phyloP scores from a whole-genome alignment of 2,113 vertebrate species.

The Apus apus region DNA sequence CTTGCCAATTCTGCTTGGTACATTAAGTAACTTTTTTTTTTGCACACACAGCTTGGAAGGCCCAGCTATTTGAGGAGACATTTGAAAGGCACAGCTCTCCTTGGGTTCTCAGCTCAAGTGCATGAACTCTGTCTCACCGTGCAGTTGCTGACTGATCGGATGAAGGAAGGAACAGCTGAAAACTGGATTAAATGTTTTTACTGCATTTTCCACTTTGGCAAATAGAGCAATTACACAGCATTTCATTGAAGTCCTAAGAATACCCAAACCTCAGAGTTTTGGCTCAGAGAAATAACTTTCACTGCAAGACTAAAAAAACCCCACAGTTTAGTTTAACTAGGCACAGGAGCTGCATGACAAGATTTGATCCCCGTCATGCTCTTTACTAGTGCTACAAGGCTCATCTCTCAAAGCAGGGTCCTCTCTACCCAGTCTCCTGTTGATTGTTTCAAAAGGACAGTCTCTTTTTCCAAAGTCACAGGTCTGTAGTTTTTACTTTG shows the following conservation, averaged over 20 bases:
- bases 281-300: background rate
- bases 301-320: background rate
- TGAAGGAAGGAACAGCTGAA: conserved; percentile 15
- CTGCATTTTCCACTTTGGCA: conserved; percentile 2
- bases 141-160: background rate
- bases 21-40: background rate
- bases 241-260: background rate
- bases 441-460: background rate
- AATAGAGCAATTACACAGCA: background rate
- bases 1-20: background rate
- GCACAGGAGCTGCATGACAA: background rate
- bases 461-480: background rate
- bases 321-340: background rate
- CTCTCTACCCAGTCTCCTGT: background rate
- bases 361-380: background rate
- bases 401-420: background rate
- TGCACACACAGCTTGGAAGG: background rate
- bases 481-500: background rate
- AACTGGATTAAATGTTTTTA: conserved; percentile 23
- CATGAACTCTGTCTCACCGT: background rate
- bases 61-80: background rate
- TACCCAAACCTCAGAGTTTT: background rate
- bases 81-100: background rate
- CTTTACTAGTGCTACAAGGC: background rate
- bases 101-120: background rate